Percentiles rank a stretch among this genome's conserved stretches.
These are phyloP conservation scores for Aspidiotus destructor DNA, from an alignment of 2,888 invertebrate species.

Conservation along the genomic window DNA sequence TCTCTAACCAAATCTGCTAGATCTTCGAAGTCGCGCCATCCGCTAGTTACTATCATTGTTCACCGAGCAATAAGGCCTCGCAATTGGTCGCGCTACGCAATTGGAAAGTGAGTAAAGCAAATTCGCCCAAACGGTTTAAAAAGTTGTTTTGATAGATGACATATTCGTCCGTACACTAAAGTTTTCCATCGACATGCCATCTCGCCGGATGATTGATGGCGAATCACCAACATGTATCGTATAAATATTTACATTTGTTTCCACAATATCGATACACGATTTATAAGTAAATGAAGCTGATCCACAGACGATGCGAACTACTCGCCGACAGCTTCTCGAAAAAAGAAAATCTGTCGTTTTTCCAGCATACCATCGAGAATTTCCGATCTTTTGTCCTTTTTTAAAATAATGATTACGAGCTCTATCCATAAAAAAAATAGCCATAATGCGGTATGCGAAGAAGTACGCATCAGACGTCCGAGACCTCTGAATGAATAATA, in stretches of 20 bases:
- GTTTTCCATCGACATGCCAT: conserved; percentile 11
- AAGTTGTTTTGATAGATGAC: conserved; percentile 30
- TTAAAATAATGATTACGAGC: no score
- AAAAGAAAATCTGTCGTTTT: conserved; percentile 8
- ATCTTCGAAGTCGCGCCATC: conserved; percentile 15
- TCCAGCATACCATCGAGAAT: no score
- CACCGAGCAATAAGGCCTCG: conserved; percentile 18
- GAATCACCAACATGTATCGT: not conserved
- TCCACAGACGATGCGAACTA: not conserved
- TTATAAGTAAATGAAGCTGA: no score
- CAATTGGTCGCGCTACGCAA: conserved; percentile 28
- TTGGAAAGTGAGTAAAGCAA: conserved; percentile 21
- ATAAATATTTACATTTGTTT: no score
- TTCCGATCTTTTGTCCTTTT: no score
- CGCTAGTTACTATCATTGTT: conserved; percentile 25
- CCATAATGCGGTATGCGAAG: no score
- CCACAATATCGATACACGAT: no score
- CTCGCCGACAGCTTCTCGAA: conserved; percentile 3
- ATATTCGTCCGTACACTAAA: conserved; percentile 21
- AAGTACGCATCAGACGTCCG: no score
- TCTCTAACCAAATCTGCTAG: conserved; percentile 3
- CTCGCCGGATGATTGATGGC: conserved; percentile 23
- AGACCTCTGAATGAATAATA: not conserved
- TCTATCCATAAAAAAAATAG: no score
- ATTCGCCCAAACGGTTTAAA: conserved; percentile 20